These are phyloP conservation scores for Triplophysa siluroides DNA, from an alignment of 2,113 vertebrate species.

Conservation along the genomic window DNA sequence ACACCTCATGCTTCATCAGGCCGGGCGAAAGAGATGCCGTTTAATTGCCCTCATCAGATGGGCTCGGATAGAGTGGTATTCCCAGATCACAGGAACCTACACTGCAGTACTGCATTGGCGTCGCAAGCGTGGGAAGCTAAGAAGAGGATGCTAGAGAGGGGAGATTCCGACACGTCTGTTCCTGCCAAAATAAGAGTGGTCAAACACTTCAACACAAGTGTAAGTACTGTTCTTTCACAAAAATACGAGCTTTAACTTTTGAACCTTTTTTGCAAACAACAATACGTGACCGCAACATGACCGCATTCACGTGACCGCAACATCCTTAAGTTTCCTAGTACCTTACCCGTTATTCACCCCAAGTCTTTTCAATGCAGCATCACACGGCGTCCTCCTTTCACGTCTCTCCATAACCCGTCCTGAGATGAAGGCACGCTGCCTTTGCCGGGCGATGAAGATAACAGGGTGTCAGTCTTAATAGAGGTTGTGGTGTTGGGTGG, in stretches of 20 bases:
- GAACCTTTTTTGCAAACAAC: no score
- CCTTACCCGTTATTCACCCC: not conserved
- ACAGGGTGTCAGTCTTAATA: conserved; percentile 76
- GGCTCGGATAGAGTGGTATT: not conserved
- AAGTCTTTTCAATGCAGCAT: not conserved
- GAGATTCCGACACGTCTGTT: conserved; percentile 55
- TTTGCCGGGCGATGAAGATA: conserved; percentile 64
- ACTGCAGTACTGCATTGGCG: conserved; percentile 58
- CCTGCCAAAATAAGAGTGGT: conserved; percentile 81
- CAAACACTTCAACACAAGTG: conserved; percentile 74
- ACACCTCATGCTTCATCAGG: not conserved
- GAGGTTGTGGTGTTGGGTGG: conserved; percentile 57
- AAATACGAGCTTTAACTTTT: no score
- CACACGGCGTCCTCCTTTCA: not conserved
- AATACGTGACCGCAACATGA: not conserved
- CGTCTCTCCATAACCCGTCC: conserved; percentile 9
- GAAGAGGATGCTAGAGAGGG: not conserved
- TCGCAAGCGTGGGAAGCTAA: not conserved
- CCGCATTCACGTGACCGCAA: not conserved
- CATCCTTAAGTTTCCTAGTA: not conserved
- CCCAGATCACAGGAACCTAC: conserved; percentile 46
- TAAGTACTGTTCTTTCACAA: conserved; percentile 66
- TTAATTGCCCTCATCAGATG: not conserved
- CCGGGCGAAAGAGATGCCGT: not conserved
- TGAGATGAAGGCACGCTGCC: conserved; percentile 11